Conservation (phyloP, 1,140 invertebrate genomes). For the Atta cephalotes region DNA sequence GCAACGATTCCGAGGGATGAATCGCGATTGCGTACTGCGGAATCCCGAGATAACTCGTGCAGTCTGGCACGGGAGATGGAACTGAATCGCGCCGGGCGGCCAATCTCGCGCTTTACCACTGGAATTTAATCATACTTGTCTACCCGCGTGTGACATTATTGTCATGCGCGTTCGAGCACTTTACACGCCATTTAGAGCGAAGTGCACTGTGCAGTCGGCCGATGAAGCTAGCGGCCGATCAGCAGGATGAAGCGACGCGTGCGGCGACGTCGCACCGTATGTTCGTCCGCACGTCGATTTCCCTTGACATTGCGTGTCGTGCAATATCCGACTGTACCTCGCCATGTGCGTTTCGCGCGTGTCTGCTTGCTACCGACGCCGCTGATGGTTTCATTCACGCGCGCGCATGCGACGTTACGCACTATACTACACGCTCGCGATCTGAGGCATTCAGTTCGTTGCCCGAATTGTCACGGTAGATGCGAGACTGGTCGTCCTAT, state of each 20-base stretch:
- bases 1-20: not conserved
- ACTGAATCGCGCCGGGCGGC: not conserved
- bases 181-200: constrained; percentile 62
- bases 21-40: not conserved
- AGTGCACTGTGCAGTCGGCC: constrained; percentile 21
- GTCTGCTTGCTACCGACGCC: constrained; percentile 11
- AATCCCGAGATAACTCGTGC: not conserved
- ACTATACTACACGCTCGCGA: constrained; percentile 9
- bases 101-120: constrained; percentile 34
- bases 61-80: not conserved
- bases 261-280: constrained; percentile 8
- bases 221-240: not conserved
- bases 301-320: constrained; percentile 72
- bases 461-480: constrained; percentile 66
- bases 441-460: constrained; percentile 61
- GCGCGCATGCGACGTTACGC: constrained; percentile 41
- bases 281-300: constrained; percentile 51
- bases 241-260: not conserved
- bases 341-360: constrained; percentile 45
- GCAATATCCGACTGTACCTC: constrained; percentile 37
- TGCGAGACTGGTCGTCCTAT: constrained; percentile 44
- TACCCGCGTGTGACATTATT: constrained; percentile 53
- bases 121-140: constrained; percentile 51
- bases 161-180: constrained; percentile 52
- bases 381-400: constrained; percentile 44